Conservation (phyloP, 2,888 invertebrate species). For the Empis stercorea region DNA sequence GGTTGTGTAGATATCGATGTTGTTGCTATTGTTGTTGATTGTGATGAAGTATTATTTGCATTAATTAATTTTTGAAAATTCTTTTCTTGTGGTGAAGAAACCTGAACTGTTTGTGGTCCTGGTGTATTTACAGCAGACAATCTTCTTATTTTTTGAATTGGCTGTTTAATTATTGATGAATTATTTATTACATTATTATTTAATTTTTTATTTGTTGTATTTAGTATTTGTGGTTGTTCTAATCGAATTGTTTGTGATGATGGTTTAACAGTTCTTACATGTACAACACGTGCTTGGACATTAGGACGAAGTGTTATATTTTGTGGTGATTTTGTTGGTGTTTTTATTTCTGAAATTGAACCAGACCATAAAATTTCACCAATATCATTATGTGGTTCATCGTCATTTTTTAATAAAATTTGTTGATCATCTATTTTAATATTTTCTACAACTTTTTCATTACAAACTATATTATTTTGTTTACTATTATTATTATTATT, state of each 20-base stretch:
- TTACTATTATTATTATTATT: too few species aligned
- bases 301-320: neutral
- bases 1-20: slow-evolving; percentile 8
- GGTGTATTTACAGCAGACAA: too few species aligned
- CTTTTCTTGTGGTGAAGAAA: neutral
- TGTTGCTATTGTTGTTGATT: slow-evolving; percentile 10
- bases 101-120: neutral
- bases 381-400: too few species aligned
- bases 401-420: too few species aligned
- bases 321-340: neutral
- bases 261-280: neutral
- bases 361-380: too few species aligned
- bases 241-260: neutral
- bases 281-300: neutral
- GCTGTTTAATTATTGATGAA: neutral
- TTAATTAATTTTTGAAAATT: neutral
- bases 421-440: too few species aligned
- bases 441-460: too few species aligned
- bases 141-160: neutral
- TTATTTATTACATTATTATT: neutral
- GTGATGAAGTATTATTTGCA: neutral
- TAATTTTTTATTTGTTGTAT: neutral
- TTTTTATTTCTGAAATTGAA: neutral
- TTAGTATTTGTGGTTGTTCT: neutral
- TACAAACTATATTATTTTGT: too few species aligned